Base-by-base conservation (phyloP, 2,113 vertebrate species). In the Ammospiza caudacuta region DNA sequence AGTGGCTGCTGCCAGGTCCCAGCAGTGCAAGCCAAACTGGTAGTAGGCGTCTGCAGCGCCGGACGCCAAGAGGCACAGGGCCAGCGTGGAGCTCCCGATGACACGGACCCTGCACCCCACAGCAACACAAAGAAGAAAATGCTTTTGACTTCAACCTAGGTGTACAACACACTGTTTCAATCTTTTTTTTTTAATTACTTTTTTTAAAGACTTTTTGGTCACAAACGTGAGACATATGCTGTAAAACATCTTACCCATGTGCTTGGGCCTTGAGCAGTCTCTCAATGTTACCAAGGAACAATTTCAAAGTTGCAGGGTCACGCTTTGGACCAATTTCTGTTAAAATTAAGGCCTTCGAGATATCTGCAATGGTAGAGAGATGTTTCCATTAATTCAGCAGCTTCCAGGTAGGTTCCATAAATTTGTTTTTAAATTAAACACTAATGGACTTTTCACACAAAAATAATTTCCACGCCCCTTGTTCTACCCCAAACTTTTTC, bases 1-100 rank as follows among this genome's bases (percentile, higher is more conserved):
- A 0, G 98, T 98, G 2, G 98, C 98, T 0, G 98, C 98, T 7
- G 98, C 98, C 95, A 99, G 84, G 95, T 99, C 98, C 98, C 98
- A 99, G 97, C 98, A 99, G 95, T 99, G 98, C 51, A 99, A 95
- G 39, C 98, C 98, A 66, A 98, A 99, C 96, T 99, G 98, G 96
- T 99, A 99, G 73, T 98, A 99, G 59, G 98, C 98, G 4, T 99
- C 98, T 0, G 98, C 98, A 3, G 98, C 98, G 0, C 98, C 98
- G 0, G 98, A 96, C 2, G 98, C 98, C 90, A 99, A 41, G 44
- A 97, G 98, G 96, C 98, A 99, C 72, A 99, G 97, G 0, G 98
- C 98, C 92, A 99, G 91, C 28, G 98, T 99, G 3, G 98, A 98
- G 95, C 98, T 99, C 84, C 98, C 98, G 5, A 99, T 98, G 80